Percentiles rank a stretch among this genome's conserved stretches.
These are phyloP conservation scores for Rhimphoctona megacephalus DNA, from an alignment of 2,888 invertebrate genomes.

Conservation along the genomic window DNA sequence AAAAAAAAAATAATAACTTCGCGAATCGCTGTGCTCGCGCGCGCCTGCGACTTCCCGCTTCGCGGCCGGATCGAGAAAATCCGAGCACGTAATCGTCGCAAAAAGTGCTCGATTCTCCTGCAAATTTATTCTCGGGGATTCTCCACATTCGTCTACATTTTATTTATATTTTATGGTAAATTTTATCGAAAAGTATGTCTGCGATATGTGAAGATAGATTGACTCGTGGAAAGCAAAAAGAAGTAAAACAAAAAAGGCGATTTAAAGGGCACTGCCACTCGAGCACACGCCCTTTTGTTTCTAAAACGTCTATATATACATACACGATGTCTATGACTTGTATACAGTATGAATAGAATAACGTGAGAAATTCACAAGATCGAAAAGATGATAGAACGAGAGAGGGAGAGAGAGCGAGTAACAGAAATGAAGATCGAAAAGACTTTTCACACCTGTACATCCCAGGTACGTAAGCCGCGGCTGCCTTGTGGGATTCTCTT, in stretches of 20 bases:
- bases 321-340: background rate
- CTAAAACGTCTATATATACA: background rate
- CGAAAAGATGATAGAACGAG: slow-evolving; percentile 7
- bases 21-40: background rate
- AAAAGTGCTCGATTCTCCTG: background rate
- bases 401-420: background rate
- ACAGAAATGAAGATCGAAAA: slow-evolving; percentile 14
- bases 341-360: background rate
- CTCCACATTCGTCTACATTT: slow-evolving; percentile 25
- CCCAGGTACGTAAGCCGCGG: slow-evolving; percentile 16
- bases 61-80: slow-evolving; percentile 12
- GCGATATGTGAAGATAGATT: slow-evolving; percentile 5
- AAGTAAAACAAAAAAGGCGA: background rate
- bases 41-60: background rate
- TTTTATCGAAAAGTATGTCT: slow-evolving; percentile 35
- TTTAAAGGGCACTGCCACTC: background rate
- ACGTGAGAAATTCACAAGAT: slow-evolving; percentile 25
- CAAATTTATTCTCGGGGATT: slow-evolving; percentile 28
- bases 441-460: slow-evolving; percentile 36
- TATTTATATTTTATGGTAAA: slow-evolving; percentile 43
- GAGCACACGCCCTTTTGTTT: background rate
- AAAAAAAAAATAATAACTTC: background rate
- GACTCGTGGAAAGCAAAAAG: background rate
- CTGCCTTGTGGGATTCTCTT: slow-evolving; percentile 14
- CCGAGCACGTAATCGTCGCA: background rate